Evolutionary conservation across 2,797 vertebrate species (phyloP).

Genomic region (Steatocranus sp.): DNA sequence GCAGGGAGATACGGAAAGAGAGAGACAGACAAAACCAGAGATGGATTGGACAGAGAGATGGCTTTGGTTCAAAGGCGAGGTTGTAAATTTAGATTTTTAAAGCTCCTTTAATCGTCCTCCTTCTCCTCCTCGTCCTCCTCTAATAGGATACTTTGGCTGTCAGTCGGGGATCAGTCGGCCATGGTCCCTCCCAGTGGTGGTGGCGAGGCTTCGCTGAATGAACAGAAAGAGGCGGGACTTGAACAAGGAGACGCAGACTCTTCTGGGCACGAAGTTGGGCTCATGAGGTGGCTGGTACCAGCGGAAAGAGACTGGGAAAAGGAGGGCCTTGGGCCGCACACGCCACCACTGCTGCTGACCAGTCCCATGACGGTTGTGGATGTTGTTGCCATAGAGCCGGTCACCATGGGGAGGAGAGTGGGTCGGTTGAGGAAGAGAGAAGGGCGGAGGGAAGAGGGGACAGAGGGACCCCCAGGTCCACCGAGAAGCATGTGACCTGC

Average conservation of each 20-base stretch:
- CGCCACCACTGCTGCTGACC: slow-evolving; percentile 52
- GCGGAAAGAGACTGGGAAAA: slow-evolving; percentile 63
- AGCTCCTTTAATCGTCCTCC: slow-evolving; percentile 51
- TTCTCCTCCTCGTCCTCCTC: slow-evolving; percentile 53
- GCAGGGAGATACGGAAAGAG: slow-evolving; percentile 35
- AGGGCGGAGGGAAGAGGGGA: slow-evolving; percentile 71
- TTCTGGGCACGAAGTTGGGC: slow-evolving; percentile 75
- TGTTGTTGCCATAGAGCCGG: slow-evolving; percentile 65
- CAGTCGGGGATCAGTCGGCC: slow-evolving; percentile 72
- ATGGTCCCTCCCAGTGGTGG: slow-evolving; percentile 81
- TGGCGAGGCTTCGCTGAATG: slow-evolving; percentile 76
- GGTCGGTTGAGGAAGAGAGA: slow-evolving; percentile 88
- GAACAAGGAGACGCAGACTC: slow-evolving; percentile 76
- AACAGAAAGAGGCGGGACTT: slow-evolving; percentile 83
- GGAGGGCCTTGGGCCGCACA: slow-evolving; percentile 58
- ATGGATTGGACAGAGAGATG: slow-evolving; percentile 74
- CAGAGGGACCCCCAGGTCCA: slow-evolving; percentile 54
- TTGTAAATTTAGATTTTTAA: slow-evolving; percentile 68
- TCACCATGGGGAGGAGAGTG: slow-evolving; percentile 77
- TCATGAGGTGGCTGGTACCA: slow-evolving; percentile 72
- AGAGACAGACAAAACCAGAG: slow-evolving; percentile 43
- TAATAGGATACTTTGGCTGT: slow-evolving; percentile 41
- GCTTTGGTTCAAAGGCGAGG: slow-evolving; percentile 80
- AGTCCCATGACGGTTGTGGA: slow-evolving; percentile 69
- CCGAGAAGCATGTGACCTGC: slow-evolving; percentile 81